Base-by-base conservation (phyloP, 2,113 vertebrate species). In the Passerina amoena region DNA sequence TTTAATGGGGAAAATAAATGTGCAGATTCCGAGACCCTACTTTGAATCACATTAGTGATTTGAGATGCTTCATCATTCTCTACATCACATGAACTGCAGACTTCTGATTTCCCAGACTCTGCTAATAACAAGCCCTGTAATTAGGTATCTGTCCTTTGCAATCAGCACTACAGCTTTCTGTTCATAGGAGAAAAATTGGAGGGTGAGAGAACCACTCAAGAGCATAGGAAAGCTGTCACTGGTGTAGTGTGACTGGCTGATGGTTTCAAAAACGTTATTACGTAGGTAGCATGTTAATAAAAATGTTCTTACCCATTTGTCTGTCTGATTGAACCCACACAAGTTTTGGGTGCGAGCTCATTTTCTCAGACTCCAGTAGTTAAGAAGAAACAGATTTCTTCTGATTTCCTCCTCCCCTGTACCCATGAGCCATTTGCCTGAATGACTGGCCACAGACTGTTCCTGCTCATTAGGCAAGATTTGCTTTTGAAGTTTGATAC, bases 1-100 rank as follows among this genome's bases (percentile, higher is more conserved):
- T 92, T 50, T 88, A 85, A 85, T 30, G 12, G 37, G 53, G 28
- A 35, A 10, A 71, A 68, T 24, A 86, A 85, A 71, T 21, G 27
- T 73, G 86, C 40, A 85, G 59, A 92, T 93, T 93, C 83, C 44
- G 1, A 92, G 87, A 68, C 70, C 44, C 40, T 63, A 24, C 70
- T 96, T 95, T 63, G 53, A 95, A 75, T 97, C 91, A 95, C 82
- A 88, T 96, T 75, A 86, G 61, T 7, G 5, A 92, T 93, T 95
- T 66, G 47, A 88, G 84, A 61, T 93, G 73, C 56, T 86, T 94
- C 70, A n/a, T 96, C 94, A 56, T 96, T 82, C 91, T 82, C 75
- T 86, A 20, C n/a, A 78, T 69, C 88, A 54, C 44, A 51, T 5
- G 51, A 96, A 77, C 73, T 79, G 78, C 82, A 86, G 93, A 75